A percentile compares a stretch with the other conserved stretches of the same genome.
Conservation (phyloP, 2,797 vertebrate species). For the Parauchenoglanis punctatus region DNA sequence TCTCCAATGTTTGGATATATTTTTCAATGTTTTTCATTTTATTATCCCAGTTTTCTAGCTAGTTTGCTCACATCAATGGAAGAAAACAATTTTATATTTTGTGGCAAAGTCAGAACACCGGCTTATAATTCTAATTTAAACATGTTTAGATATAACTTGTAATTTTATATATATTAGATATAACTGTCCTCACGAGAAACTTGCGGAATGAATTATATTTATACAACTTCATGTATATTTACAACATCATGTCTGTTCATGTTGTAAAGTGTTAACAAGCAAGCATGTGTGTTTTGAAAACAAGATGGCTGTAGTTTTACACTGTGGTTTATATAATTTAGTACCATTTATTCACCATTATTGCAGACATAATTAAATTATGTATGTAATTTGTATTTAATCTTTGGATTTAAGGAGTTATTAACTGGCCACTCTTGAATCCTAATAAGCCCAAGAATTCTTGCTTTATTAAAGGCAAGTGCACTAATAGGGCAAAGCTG, state of each 20-base stretch:
- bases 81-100: background rate
- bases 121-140: background rate
- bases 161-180: too few relatives aligned
- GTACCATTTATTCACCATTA: background rate
- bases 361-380: background rate
- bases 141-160: background rate
- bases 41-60: background rate
- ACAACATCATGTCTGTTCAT: too few relatives aligned
- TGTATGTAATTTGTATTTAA: constrained; percentile 6
- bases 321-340: background rate
- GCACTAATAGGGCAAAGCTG: background rate
- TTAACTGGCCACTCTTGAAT: background rate
- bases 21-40: background rate
- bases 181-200: background rate
- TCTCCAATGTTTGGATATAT: background rate
- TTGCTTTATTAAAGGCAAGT: background rate
- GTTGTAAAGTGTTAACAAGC: too few relatives aligned
- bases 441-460: background rate
- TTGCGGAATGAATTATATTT: background rate
- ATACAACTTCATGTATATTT: too few relatives aligned
- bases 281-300: background rate
- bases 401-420: background rate
- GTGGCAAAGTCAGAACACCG: background rate
- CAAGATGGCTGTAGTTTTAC: background rate
- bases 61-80: background rate